A percentile compares a stretch with the other conserved stretches of the same genome.
Evolutionary conservation across 2,888 invertebrate genomes (phyloP).

Genomic region (Drosophila dives): DNA sequence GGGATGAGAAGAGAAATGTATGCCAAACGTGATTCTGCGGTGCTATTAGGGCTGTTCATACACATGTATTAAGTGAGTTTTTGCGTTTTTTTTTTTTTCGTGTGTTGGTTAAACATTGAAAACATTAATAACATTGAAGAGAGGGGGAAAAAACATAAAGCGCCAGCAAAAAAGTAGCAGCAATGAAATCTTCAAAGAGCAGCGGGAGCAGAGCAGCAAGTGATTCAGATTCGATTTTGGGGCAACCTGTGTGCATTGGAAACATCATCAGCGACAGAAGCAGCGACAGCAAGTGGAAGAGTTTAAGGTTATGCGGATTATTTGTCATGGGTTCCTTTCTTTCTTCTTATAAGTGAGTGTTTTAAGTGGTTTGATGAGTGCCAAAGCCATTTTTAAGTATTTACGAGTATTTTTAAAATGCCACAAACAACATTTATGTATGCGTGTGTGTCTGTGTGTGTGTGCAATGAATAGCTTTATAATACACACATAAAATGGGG

Average conservation of each 20-base stretch:
- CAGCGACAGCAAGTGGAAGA: conserved; percentile 41
- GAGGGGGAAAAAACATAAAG: conserved; percentile 28
- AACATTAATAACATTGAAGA: conserved; percentile 62
- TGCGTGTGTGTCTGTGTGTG: conserved; percentile 37
- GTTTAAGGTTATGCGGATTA: conserved; percentile 27
- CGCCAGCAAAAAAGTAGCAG: conserved; percentile 39
- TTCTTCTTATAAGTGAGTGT: conserved; percentile 30
- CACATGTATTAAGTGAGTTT: conserved; percentile 25
- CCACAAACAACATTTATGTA: conserved; percentile 73
- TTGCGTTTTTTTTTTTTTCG: conserved; percentile 2
- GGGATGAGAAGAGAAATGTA: conserved; percentile 35
- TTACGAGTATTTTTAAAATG: conserved; percentile 31
- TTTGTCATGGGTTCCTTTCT: conserved; percentile 11
- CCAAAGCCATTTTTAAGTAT: conserved; percentile 72
- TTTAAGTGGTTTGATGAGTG: conserved; percentile 55
- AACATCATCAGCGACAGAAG: conserved; percentile 24
- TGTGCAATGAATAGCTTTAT: conserved; percentile 12
- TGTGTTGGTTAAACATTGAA: conserved; percentile 67
- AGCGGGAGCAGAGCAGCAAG: conserved; percentile 23
- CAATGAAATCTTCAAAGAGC: conserved; percentile 17
- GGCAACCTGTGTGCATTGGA: conserved; percentile 38
- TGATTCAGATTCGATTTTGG: conserved; percentile 15
- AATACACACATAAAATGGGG: conserved; percentile 4
- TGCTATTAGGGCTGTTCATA: conserved; percentile 40
- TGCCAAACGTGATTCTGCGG: neutral